A percentile compares a stretch with the other conserved stretches of the same genome.
Conservation (phyloP, 2,888 invertebrate species). For the Campoplex nolae region DNA sequence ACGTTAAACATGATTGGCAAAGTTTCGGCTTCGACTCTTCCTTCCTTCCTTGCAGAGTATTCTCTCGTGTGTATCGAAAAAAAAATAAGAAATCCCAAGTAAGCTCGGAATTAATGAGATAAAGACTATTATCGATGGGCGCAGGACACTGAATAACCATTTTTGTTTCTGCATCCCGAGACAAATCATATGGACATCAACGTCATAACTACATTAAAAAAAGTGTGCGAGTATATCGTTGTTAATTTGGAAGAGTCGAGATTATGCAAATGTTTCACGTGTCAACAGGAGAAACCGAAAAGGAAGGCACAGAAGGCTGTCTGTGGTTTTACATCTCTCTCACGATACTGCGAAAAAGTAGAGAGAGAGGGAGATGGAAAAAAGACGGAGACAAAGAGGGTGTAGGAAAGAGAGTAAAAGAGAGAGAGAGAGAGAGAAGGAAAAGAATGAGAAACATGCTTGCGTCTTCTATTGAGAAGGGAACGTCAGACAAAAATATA, state of each 20-base stretch:
- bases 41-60: neutral
- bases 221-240: neutral
- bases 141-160: conserved; percentile 45
- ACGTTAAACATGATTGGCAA: neutral
- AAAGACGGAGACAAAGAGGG: conserved; percentile 84
- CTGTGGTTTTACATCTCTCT: conserved; percentile 32
- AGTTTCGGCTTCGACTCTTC: neutral
- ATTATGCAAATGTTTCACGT: conserved; percentile 58
- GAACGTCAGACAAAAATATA: conserved; percentile 22
- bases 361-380: conserved; percentile 84
- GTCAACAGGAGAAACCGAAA: conserved; percentile 85
- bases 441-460: conserved; percentile 74
- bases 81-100: neutral
- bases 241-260: conserved; percentile 38
- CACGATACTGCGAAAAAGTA: conserved; percentile 74
- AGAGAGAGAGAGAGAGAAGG: conserved; percentile 85
- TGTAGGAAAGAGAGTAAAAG: conserved; percentile 85
- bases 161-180: conserved; percentile 26
- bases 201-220: conserved; percentile 25
- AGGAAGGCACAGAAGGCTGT: conserved; percentile 83
- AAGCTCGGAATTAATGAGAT: conserved; percentile 20
- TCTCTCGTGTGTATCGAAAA: neutral
- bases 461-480: conserved; percentile 50
- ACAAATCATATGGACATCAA: neutral
- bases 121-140: conserved; percentile 53